These are phyloP conservation scores for Lagodon rhomboides DNA, from an alignment of 2,797 vertebrate species.

Conservation along the genomic window DNA sequence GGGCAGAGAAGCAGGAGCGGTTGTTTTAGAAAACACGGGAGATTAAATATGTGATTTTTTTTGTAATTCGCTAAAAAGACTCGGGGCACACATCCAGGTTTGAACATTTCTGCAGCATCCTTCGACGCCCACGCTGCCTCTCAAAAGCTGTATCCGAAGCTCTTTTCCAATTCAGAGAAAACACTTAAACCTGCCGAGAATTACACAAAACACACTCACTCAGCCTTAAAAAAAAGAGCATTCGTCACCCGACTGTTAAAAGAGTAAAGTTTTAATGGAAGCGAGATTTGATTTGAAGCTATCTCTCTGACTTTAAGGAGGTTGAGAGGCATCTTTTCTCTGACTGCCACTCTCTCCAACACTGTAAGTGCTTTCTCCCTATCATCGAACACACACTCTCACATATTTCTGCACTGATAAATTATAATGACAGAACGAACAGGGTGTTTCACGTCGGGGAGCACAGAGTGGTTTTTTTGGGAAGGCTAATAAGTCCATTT, in stretches of 20 bases:
- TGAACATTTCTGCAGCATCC: conserved; percentile 45
- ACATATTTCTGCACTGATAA: conserved; percentile 49
- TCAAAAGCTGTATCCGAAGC: conserved; percentile 23
- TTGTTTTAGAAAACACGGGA: conserved; percentile 34
- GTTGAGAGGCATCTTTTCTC: conserved; percentile 13
- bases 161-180: conserved; percentile 55
- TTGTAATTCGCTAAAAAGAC: conserved; percentile 23
- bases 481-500: conserved; percentile 63
- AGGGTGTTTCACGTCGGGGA: conserved; percentile 31
- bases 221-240: conserved; percentile 38
- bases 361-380: conserved; percentile 54
- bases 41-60: conserved; percentile 42
- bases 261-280: conserved; percentile 58
- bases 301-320: conserved; percentile 27
- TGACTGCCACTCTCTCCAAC: conserved; percentile 21
- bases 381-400: conserved; percentile 34
- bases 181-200: conserved; percentile 43
- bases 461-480: conserved; percentile 55
- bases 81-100: conserved; percentile 32
- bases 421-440: conserved; percentile 47
- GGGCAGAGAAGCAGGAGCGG: conserved; percentile 15
- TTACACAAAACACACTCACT: conserved; percentile 35
- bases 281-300: conserved; percentile 53
- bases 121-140: conserved; percentile 20
- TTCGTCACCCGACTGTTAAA: conserved; percentile 38